Evolutionary conservation across 2,113 vertebrate species (phyloP).

Genomic region (Lophotis ruficrista): DNA sequence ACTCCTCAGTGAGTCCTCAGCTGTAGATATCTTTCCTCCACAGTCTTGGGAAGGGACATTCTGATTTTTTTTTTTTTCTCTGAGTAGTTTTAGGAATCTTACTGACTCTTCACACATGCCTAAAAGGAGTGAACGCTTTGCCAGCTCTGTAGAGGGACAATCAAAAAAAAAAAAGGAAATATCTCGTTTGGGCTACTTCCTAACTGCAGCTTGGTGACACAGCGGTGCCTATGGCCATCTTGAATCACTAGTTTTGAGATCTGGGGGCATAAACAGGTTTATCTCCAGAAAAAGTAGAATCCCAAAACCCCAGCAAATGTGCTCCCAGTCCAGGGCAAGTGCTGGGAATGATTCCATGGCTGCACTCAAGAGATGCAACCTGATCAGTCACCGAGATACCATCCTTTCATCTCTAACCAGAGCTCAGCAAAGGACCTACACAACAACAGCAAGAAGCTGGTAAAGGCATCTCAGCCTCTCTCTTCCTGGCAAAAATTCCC

Average conservation of each 20-base stretch:
- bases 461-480: not conserved
- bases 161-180: not conserved
- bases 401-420: not conserved
- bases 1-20: not conserved
- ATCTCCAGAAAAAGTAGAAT: not conserved
- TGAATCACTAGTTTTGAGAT: not conserved
- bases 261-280: not conserved
- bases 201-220: not conserved
- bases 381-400: not conserved
- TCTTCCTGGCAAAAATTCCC: not conserved
- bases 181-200: not conserved
- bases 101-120: not conserved
- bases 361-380: not conserved
- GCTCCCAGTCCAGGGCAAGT: not conserved
- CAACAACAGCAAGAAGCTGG: not conserved
- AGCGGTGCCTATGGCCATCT: not conserved
- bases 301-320: not conserved
- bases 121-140: not conserved
- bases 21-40: not conserved
- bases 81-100: not conserved
- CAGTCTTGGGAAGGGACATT: not conserved
- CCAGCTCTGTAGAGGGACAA: not conserved
- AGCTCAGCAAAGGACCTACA: not conserved
- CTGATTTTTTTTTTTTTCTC: not conserved
- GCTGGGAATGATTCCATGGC: not conserved